Conservation (phyloP, 2,113 vertebrate species). For the Sapajus apella region DNA sequence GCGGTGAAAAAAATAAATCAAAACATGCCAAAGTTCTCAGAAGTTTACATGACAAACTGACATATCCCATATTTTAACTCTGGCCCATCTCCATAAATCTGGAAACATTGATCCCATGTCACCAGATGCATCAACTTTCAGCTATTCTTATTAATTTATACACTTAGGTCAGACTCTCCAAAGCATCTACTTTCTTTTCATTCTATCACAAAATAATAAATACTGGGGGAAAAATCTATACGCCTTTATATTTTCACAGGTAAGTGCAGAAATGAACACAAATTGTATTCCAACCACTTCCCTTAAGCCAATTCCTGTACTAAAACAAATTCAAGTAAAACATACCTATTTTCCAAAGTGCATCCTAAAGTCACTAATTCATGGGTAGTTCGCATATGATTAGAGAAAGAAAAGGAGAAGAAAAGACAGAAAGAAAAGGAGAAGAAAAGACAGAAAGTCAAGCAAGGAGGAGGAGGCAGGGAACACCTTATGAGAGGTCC, state of each 20-base stretch:
- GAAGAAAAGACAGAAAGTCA: not conserved
- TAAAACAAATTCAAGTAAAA: not conserved
- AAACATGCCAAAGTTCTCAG: not conserved
- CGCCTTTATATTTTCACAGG: not conserved
- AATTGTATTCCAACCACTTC: fast-evolving
- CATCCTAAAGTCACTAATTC: not conserved
- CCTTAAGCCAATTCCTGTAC: too few species aligned
- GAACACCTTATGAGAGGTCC: not conserved
- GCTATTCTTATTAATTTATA: too few species aligned
- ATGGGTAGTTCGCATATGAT: not conserved
- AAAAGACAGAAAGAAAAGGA: not conserved
- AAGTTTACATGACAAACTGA: not conserved
- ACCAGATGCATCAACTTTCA: not conserved
- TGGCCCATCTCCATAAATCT: not conserved
- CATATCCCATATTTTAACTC: not conserved
- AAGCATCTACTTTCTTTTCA: not conserved
- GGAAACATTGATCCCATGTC: not conserved
- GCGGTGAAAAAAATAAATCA: not conserved
- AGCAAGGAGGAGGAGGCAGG: not conserved
- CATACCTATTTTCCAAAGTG: not conserved
- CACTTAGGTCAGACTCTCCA: not conserved
- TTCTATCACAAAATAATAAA: not conserved
- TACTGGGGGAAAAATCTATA: not conserved
- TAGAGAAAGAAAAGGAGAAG: not conserved
- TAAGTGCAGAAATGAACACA: not conserved